Conservation (phyloP, 2,797 vertebrate genomes). For the Philypnodon macrostomus region DNA sequence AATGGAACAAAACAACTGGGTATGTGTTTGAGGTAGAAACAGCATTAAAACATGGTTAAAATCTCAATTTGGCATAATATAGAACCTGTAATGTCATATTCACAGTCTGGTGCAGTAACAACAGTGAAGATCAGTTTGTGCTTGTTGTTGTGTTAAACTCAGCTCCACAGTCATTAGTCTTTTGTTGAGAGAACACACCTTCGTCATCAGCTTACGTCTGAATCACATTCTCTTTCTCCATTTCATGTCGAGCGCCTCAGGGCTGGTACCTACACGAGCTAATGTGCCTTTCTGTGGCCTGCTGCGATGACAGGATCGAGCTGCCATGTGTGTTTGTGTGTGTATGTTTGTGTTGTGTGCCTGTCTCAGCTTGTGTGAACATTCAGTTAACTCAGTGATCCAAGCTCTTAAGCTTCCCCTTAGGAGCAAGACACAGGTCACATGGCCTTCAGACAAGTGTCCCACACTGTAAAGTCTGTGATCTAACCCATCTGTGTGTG, state of each 20-base stretch:
- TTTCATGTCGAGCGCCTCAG: conserved; percentile 8
- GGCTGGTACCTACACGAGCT: conserved; percentile 8
- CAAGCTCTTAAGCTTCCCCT: conserved; percentile 46
- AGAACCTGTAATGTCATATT: too few species aligned
- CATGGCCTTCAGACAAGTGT: conserved; percentile 30
- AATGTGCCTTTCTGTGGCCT: conserved; percentile 2
- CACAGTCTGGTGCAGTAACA: too few species aligned
- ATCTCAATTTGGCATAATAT: too few species aligned
- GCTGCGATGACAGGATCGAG: conserved; percentile 6
- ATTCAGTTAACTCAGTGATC: conserved; percentile 49
- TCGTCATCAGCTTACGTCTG: conserved; percentile 7
- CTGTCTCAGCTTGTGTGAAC: conserved; percentile 43
- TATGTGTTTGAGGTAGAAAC: too few species aligned
- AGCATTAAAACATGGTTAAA: too few species aligned
- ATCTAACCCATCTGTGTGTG: not conserved
- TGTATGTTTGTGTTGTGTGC: conserved; percentile 38
- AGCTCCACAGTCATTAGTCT: not conserved
- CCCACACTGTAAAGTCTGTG: conserved; percentile 2
- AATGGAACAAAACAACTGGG: too few species aligned
- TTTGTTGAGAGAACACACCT: conserved; percentile 15
- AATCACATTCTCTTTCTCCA: conserved; percentile 11
- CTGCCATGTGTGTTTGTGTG: conserved; percentile 46
- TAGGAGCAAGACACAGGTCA: conserved; percentile 42
- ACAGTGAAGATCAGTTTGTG: not conserved
- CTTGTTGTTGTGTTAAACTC: not conserved